Conservation (phyloP, 2,888 invertebrate species). For the Apamea crenata region DNA sequence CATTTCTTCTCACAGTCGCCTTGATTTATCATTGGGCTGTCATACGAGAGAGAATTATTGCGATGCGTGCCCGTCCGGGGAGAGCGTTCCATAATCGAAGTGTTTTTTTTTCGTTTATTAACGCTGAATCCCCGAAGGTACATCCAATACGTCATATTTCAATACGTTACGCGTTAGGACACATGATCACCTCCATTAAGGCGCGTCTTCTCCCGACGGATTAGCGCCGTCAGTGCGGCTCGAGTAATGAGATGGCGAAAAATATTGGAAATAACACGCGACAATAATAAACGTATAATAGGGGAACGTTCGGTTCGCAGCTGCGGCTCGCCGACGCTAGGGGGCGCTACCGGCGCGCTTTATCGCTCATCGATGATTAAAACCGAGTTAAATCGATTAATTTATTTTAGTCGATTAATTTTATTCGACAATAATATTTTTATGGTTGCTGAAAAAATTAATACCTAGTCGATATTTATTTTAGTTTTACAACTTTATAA, state of each 20-base stretch:
- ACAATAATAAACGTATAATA: slow-evolving; percentile 85
- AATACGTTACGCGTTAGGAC: slow-evolving; percentile 88
- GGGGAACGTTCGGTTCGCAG: slow-evolving; percentile 75
- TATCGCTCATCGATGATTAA: slow-evolving; percentile 68
- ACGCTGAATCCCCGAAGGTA: slow-evolving; percentile 82
- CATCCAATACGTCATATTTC: slow-evolving; percentile 88
- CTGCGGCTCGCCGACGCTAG: slow-evolving; percentile 78
- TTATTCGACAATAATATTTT: slow-evolving; percentile 39
- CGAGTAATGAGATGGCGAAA: slow-evolving; percentile 89
- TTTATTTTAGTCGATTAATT: slow-evolving; percentile 55
- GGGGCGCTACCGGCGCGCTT: slow-evolving; percentile 77
- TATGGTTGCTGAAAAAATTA: slow-evolving; percentile 41
- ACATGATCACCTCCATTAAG: slow-evolving; percentile 89
- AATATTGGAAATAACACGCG: slow-evolving; percentile 87
- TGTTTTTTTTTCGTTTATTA: slow-evolving; percentile 83
- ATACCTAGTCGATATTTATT: slow-evolving; percentile 41
- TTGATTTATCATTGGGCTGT: slow-evolving; percentile 88
- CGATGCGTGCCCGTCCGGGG: slow-evolving; percentile 78
- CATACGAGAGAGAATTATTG: slow-evolving; percentile 81
- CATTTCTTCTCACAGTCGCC: slow-evolving; percentile 86
- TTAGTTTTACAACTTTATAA: slow-evolving; percentile 49
- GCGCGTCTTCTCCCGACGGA: slow-evolving; percentile 87
- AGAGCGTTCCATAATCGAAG: slow-evolving; percentile 75
- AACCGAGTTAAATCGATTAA: slow-evolving; percentile 61
- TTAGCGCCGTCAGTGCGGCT: slow-evolving; percentile 82